Conservation (phyloP, 2,888 invertebrate species). For the Galeopsomyia nigrocyanea region DNA sequence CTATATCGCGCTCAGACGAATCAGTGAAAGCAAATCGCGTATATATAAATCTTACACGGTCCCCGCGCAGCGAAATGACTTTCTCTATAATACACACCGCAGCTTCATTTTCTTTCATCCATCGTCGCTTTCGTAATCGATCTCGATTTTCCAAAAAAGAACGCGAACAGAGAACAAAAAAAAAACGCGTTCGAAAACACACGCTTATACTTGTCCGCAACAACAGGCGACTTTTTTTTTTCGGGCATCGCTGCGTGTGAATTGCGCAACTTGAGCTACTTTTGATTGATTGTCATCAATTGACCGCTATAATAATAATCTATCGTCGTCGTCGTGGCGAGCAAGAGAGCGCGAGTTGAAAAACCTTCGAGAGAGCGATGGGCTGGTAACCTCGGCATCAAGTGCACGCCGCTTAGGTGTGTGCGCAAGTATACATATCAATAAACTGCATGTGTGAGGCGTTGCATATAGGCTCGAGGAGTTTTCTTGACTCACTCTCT, state of each 20-base stretch:
- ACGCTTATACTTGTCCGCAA: too few relatives aligned
- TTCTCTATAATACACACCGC: neutral
- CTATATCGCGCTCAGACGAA: neutral
- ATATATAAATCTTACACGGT: slow-evolving; percentile 58
- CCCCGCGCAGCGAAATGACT: slow-evolving; percentile 53
- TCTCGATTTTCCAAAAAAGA: neutral
- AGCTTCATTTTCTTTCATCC: slow-evolving; percentile 12
- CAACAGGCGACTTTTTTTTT: too few relatives aligned
- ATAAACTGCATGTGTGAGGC: slow-evolving; percentile 10
- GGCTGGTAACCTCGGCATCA: too few relatives aligned
- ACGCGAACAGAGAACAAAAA: slow-evolving; percentile 23
- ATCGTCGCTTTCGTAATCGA: slow-evolving; percentile 56
- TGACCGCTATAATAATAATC: too few relatives aligned
- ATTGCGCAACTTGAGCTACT: slow-evolving; percentile 24
- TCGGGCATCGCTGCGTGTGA: too few relatives aligned
- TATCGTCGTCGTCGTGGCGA: too few relatives aligned
- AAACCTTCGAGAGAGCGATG: too few relatives aligned
- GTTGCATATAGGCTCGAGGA: neutral
- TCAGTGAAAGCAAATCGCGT: slow-evolving; percentile 56
- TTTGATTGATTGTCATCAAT: slow-evolving; percentile 19
- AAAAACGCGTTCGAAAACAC: slow-evolving; percentile 15
- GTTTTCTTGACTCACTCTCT: slow-evolving; percentile 4
- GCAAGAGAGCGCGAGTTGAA: too few relatives aligned
- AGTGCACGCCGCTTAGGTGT: too few relatives aligned
- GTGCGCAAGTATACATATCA: neutral